Base-by-base conservation (phyloP, 35 echinoderm and acorn worm genomes). In the Holothuria glaberrima region DNA sequence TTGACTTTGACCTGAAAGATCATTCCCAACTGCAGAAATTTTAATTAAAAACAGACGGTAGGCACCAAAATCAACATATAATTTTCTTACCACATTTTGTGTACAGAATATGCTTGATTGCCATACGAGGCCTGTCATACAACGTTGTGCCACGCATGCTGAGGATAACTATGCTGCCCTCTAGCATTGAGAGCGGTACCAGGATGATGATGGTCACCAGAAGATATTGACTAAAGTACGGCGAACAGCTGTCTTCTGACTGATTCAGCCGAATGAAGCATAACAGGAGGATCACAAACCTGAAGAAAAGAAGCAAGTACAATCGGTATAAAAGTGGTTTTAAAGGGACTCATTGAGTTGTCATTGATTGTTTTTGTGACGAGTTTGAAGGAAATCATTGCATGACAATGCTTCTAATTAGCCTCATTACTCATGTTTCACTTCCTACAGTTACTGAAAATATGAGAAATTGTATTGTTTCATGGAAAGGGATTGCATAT, bases 111-210 rank as follows among this genome's bases (percentile, higher is more conserved):
- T 92, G 86, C 28, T 85, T 71, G 9, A 95, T 92, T 21, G 75
- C 59, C 18, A 88, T 88, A 31, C 94, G 71, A 2, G 94, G 94
- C 54, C 94, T 82, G 26, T 88, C 87, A 75, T 95, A 95, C 36
- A 95, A 82, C 29, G 91, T 95, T 19, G 94, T 95, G 4, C 94
- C 94, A 68, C 78, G 52, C 46, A 95, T 70, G 64, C 94, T 95
- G 90, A 95, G 76, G 56, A 89, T 68, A 0, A 90, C 67, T 12
- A 92, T 92, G 77, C 86, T 70, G 38, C 76, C 86, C 70, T 95
- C 94, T 26, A 89, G 50, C 3, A 92, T 17, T 22, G 88, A 67
- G n/a, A 86, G 88, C 0, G 86, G 73, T 46, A 58, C 30, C 46
- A 92, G 52, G 45, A 95, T 74, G 56, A 95, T 83, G 17, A 95